Evolutionary conservation across 1,140 invertebrate species (phyloP).

Genomic region (Magallana gigas): DNA sequence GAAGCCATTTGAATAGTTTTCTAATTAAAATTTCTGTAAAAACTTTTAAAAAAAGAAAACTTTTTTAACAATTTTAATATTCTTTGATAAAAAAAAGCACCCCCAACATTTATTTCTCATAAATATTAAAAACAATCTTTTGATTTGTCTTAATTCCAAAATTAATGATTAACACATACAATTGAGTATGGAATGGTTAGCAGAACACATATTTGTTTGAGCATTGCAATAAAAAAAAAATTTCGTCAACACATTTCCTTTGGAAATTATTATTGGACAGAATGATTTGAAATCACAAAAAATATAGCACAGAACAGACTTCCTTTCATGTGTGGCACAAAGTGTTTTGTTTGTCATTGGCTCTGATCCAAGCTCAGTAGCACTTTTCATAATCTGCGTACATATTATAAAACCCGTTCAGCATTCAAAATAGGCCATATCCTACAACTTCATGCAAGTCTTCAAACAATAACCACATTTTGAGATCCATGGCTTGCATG

Average conservation of each 20-base stretch:
- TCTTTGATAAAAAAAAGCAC: no score
- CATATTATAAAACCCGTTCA: slow-evolving; percentile 31
- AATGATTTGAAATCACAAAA: neutral
- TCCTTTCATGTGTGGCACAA: neutral
- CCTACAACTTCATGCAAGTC: neutral
- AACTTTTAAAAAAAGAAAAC: no score
- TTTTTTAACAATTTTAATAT: no score
- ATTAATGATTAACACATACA: neutral
- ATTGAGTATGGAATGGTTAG: neutral
- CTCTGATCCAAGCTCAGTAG: neutral
- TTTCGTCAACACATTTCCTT: neutral
- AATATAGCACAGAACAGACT: slow-evolving; percentile 23
- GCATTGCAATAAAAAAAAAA: slow-evolving; percentile 11
- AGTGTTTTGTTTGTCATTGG: neutral
- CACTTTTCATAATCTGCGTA: neutral
- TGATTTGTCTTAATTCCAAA: neutral
- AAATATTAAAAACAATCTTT: neutral
- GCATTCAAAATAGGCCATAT: neutral
- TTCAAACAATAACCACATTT: slow-evolving; percentile 20
- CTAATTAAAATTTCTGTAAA: no score
- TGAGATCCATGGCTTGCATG: slow-evolving; percentile 29
- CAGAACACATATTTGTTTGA: slow-evolving; percentile 27
- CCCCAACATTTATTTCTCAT: no score
- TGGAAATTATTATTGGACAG: neutral
- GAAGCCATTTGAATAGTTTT: no score